A percentile compares a stretch with the other conserved stretches of the same genome.
phyloP scores from a whole-genome alignment of 2,113 vertebrate species.

The Brienomyrus longianalis region DNA sequence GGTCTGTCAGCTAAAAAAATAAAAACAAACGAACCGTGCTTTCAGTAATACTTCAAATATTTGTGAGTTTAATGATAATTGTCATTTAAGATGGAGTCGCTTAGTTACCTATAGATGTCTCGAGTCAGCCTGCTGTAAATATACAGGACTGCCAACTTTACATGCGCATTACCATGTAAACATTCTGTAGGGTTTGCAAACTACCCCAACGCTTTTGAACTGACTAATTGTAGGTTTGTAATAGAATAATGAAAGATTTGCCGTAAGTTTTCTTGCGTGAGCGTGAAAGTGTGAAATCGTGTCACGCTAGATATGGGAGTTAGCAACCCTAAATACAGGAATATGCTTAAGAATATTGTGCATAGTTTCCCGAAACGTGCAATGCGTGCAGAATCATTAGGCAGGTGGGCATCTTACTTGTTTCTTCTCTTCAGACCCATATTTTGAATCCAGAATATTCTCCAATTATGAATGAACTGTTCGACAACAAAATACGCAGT shows the following conservation, averaged over 20 bases:
- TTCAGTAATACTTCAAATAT: background rate
- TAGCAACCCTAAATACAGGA: background rate
- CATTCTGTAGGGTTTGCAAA: background rate
- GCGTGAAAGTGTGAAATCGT: background rate
- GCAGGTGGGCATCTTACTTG: background rate
- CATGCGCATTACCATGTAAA: background rate
- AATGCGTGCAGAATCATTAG: background rate
- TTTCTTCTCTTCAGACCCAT: background rate
- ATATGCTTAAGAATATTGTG: background rate
- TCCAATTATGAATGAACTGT: background rate
- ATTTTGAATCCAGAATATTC: background rate
- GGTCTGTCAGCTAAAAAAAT: slow-evolving; percentile 35
- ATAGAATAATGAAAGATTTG: background rate
- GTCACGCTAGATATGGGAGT: too few species aligned
- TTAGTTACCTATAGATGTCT: background rate
- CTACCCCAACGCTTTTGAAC: background rate
- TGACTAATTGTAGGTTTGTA: background rate
- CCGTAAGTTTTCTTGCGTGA: background rate
- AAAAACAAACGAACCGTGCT: background rate
- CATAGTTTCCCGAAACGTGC: background rate
- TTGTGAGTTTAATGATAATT: background rate
- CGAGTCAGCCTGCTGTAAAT: background rate
- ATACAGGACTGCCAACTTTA: background rate
- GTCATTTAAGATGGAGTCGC: background rate
- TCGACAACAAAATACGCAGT: background rate